A percentile compares a stretch with the other conserved stretches of the same genome.
These are phyloP conservation scores for Columbina picui DNA, from an alignment of 2,113 vertebrate genomes.

Conservation along the genomic window DNA sequence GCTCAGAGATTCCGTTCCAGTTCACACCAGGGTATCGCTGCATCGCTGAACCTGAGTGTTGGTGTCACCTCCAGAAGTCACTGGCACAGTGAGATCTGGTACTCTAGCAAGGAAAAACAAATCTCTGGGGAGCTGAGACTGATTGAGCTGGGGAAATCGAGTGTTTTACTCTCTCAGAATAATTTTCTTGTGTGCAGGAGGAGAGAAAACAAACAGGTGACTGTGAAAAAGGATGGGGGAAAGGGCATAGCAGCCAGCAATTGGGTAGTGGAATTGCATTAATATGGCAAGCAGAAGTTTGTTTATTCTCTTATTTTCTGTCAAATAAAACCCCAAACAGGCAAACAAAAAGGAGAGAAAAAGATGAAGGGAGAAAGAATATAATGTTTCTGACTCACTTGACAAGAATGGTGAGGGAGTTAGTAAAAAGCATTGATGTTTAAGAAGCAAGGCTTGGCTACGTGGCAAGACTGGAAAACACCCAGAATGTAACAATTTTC, in stretches of 20 bases:
- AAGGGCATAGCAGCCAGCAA: rapidly evolving
- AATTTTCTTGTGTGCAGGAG: not conserved
- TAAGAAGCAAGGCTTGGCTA: not conserved
- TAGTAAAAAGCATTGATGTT: not conserved
- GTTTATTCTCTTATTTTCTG: not conserved
- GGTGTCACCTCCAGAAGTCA: not conserved
- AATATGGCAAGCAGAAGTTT: not conserved
- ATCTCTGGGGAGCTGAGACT: not conserved
- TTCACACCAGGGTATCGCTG: not conserved
- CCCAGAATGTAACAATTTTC: rapidly evolving
- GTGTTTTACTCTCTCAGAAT: not conserved
- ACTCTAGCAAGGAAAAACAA: not conserved
- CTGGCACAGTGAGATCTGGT: not conserved
- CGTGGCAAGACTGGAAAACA: not conserved
- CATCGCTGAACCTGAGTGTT: not conserved
- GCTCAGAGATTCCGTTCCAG: not conserved
- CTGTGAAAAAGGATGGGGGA: not conserved
- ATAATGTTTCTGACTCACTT: not conserved
- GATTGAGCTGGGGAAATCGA: not conserved
- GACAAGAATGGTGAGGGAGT: not conserved
- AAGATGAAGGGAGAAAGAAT: not conserved
- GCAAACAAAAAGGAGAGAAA: not conserved
- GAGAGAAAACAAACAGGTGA: not conserved
- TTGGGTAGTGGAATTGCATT: not conserved
- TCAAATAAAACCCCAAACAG: not conserved